Evolutionary conservation across 2,797 vertebrate genomes (phyloP).

Genomic region (Valencia hispanica): DNA sequence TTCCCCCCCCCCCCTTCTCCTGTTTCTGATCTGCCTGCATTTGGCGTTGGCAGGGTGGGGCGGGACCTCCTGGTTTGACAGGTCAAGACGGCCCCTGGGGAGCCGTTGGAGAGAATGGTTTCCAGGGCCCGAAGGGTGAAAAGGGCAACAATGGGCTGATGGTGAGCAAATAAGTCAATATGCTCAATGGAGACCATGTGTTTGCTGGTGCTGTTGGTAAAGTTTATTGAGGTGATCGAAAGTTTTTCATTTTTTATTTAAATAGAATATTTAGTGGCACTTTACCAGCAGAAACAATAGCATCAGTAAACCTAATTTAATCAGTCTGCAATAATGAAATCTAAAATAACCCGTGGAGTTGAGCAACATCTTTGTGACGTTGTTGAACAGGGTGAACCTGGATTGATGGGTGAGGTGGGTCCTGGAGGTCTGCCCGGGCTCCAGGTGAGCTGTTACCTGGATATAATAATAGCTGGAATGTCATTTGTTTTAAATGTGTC

Average conservation of each 20-base stretch:
- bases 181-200: neutral
- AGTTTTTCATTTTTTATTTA: neutral
- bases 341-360: neutral
- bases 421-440: conserved; percentile 71
- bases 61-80: conserved; percentile 79
- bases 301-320: neutral
- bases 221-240: neutral
- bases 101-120: conserved; percentile 75
- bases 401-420: conserved; percentile 76
- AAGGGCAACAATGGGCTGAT: conserved; percentile 84
- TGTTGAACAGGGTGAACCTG: conserved; percentile 76
- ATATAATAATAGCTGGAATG: too few species aligned
- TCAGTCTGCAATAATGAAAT: neutral
- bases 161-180: conserved; percentile 67
- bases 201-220: neutral
- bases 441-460: conserved; percentile 59
- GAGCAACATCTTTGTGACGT: conserved; percentile 1
- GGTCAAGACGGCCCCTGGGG: conserved; percentile 84
- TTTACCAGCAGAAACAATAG: neutral
- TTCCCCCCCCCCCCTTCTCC: conserved; percentile 5
- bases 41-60: conserved; percentile 76
- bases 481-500: too few species aligned
- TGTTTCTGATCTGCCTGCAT: conserved; percentile 11
- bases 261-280: neutral
- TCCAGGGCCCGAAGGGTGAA: conserved; percentile 82